These are phyloP conservation scores for Syngnathus floridae DNA, from an alignment of 2,113 vertebrate species.

Conservation along the genomic window DNA sequence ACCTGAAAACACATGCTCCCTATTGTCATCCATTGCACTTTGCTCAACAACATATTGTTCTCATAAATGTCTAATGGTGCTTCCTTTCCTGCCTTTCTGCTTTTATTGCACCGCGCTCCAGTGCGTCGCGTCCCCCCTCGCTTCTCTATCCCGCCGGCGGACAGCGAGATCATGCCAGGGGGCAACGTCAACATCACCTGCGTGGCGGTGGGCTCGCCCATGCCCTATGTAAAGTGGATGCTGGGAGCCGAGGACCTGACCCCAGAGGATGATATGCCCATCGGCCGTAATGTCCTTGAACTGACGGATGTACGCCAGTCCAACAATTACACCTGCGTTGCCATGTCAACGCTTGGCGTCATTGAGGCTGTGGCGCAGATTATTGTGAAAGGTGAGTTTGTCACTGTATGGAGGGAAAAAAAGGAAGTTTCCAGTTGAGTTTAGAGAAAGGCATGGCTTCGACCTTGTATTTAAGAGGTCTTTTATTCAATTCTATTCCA, in stretches of 20 bases:
- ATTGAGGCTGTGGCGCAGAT: constrained; percentile 97
- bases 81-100: constrained; percentile 29
- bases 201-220: constrained; percentile 94
- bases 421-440: not conserved
- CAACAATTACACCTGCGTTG: constrained; percentile 98
- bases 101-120: constrained; percentile 64
- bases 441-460: not conserved
- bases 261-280: constrained; percentile 98
- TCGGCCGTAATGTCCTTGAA: constrained; percentile 94
- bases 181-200: constrained; percentile 98
- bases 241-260: constrained; percentile 95
- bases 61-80: constrained; percentile 20
- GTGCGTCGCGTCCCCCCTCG: constrained; percentile 93
- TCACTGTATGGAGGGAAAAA: not conserved
- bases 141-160: constrained; percentile 95
- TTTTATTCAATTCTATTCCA: not conserved
- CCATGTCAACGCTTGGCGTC: constrained; percentile 97
- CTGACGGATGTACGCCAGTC: constrained; percentile 95
- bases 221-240: constrained; percentile 99
- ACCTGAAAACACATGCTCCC: constrained; percentile 1
- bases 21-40: not conserved
- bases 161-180: constrained; percentile 98
- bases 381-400: constrained; percentile 86
- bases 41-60: not conserved
- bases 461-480: constrained; percentile 6